Conservation (phyloP, 2,113 vertebrate genomes). For the Pseudorectes ferrugineus region DNA sequence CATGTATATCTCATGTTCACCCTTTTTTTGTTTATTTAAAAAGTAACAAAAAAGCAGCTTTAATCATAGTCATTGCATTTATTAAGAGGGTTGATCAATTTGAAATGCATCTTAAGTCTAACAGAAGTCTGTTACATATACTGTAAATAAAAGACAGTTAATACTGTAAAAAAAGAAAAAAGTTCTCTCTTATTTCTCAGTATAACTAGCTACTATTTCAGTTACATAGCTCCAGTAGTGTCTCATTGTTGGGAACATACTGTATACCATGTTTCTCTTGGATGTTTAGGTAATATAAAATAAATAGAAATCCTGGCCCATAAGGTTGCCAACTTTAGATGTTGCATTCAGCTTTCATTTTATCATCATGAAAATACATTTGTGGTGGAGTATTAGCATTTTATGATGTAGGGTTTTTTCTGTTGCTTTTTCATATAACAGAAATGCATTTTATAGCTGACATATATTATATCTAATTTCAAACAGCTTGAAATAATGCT, state of each 20-base stretch:
- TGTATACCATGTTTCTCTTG: neutral
- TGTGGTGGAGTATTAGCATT: neutral
- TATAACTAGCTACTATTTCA: neutral
- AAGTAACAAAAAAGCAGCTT: neutral
- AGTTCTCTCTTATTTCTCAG: neutral
- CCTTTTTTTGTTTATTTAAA: neutral
- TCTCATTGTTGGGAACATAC: neutral
- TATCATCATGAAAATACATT: neutral
- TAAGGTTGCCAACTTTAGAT: neutral
- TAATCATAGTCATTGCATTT: neutral
- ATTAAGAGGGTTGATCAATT: neutral
- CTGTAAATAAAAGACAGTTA: neutral
- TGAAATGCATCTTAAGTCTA: neutral
- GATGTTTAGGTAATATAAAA: neutral
- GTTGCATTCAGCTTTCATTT: neutral
- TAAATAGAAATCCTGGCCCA: neutral
- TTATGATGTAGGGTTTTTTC: neutral
- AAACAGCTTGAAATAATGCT: slow-evolving; percentile 95
- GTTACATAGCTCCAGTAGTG: neutral
- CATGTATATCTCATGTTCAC: neutral
- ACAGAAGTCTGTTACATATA: neutral
- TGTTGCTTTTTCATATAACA: slow-evolving; percentile 33
- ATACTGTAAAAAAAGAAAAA: neutral
- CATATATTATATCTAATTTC: slow-evolving; percentile 66
- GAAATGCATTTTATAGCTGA: slow-evolving; percentile 61